Conservation (phyloP, 2,888 invertebrate genomes). For the Steinernema hermaphroditum region DNA sequence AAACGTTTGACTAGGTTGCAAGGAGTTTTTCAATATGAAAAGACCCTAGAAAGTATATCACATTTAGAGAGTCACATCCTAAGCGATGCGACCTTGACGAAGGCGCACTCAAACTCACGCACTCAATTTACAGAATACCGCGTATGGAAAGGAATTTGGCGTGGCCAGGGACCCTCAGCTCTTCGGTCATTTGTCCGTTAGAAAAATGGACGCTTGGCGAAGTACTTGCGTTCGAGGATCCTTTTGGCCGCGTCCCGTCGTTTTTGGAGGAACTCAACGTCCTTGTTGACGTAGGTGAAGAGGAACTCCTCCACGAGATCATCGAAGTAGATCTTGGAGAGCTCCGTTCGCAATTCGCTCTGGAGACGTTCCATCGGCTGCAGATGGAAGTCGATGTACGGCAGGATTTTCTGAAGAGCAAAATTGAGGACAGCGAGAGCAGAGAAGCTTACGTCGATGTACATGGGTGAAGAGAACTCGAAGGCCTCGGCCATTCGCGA, state of each 20-base stretch:
- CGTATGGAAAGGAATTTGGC: constrained; percentile 25
- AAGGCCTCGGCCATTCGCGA: constrained; percentile 56
- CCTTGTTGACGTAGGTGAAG: constrained; percentile 53
- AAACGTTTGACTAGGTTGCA: constrained; percentile 14
- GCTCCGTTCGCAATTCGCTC: constrained; percentile 49
- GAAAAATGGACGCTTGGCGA: constrained; percentile 49
- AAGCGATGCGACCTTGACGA: not conserved
- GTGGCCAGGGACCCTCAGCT: not conserved
- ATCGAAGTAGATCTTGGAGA: constrained; percentile 54
- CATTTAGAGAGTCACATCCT: not conserved
- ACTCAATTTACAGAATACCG: constrained; percentile 16
- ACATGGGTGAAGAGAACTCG: constrained; percentile 54
- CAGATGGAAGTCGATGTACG: constrained; percentile 48
- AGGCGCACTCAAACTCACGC: constrained; percentile 1
- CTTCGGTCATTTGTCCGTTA: constrained; percentile 34
- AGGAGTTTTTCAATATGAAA: constrained; percentile 23
- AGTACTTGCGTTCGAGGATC: constrained; percentile 42
- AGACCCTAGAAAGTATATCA: not conserved
- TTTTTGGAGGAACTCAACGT: constrained; percentile 49
- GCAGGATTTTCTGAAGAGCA: constrained; percentile 56
- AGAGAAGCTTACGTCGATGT: constrained; percentile 60
- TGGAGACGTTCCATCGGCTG: constrained; percentile 49
- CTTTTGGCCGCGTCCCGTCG: constrained; percentile 43
- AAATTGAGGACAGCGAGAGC: too few species aligned
- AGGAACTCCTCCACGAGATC: constrained; percentile 61